A percentile compares a stretch with the other conserved stretches of the same genome.
Evolutionary conservation across 2,113 vertebrate species (phyloP).

Genomic region (Carlito syrichta): DNA sequence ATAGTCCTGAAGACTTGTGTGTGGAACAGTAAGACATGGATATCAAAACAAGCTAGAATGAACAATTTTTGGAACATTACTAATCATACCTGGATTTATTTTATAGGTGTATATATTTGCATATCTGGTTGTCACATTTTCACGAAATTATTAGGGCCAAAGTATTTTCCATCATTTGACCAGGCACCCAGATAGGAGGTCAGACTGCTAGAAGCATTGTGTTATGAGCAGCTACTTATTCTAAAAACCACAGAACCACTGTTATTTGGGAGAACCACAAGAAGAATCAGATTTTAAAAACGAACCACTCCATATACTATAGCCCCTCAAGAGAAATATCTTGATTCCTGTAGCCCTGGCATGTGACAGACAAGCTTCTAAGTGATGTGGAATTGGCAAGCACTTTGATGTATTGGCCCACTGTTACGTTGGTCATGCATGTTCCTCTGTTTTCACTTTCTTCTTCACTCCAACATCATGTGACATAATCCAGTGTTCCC

Average conservation of each 20-base stretch:
- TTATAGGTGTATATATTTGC: not conserved
- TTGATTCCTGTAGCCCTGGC: slow-evolving; percentile 45
- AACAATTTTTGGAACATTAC: not conserved
- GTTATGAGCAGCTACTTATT: not conserved
- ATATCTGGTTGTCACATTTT: not conserved
- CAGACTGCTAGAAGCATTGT: not conserved
- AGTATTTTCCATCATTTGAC: not conserved
- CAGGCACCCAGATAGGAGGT: not conserved
- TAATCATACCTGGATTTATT: not conserved
- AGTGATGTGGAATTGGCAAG: slow-evolving; percentile 2
- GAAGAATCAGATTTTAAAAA: slow-evolving; percentile 1
- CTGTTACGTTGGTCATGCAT: not conserved
- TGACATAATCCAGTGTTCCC: not conserved
- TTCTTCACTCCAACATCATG: not conserved
- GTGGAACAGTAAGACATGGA: not conserved
- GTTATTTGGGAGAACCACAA: not conserved
- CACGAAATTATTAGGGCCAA: not conserved
- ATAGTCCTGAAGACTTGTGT: not conserved
- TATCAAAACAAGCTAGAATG: slow-evolving; percentile 4
- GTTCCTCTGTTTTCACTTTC: not conserved
- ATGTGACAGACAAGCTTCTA: slow-evolving; percentile 59
- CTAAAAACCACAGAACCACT: not conserved
- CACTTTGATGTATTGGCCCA: not conserved
- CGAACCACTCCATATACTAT: not conserved
- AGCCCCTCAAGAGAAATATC: not conserved